Evolutionary conservation across 2,113 vertebrate species (phyloP).

Genomic region (Uria lomvia): DNA sequence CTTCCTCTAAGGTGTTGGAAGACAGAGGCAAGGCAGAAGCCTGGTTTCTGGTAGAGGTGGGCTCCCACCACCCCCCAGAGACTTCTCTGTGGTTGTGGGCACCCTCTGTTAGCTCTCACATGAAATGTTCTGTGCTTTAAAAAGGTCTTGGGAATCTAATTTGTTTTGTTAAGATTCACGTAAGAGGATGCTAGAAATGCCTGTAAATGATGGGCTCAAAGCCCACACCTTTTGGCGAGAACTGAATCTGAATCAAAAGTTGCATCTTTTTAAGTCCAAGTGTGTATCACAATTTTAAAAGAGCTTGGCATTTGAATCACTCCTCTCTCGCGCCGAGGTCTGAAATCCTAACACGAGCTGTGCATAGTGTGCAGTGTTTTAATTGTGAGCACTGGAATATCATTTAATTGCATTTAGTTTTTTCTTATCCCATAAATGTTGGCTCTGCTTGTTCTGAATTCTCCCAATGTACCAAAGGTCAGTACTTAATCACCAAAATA

Average conservation of each 20-base stretch:
- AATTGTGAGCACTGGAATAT: background rate
- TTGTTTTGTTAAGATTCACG: background rate
- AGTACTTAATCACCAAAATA: background rate
- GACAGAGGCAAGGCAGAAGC: background rate
- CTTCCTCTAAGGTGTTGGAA: background rate
- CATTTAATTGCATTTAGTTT: background rate
- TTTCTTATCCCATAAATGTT: background rate
- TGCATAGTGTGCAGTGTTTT: background rate
- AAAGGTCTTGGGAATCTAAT: background rate
- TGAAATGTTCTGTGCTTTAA: background rate
- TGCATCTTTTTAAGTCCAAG: background rate
- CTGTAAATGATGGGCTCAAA: background rate
- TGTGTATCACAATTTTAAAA: background rate
- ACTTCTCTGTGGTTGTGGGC: background rate
- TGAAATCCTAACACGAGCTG: background rate
- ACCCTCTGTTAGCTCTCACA: background rate
- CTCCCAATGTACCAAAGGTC: background rate
- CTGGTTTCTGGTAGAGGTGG: background rate
- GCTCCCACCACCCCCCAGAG: accelerated
- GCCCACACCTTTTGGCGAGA: background rate
- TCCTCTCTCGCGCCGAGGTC: background rate
- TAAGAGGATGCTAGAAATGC: background rate
- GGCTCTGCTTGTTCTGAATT: background rate
- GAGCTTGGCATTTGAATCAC: background rate
- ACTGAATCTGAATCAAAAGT: background rate